Percentiles rank a stretch among this genome's conserved stretches.
phyloP scores from a whole-genome alignment of 2,797 vertebrate species.

The Alauda arvensis region DNA sequence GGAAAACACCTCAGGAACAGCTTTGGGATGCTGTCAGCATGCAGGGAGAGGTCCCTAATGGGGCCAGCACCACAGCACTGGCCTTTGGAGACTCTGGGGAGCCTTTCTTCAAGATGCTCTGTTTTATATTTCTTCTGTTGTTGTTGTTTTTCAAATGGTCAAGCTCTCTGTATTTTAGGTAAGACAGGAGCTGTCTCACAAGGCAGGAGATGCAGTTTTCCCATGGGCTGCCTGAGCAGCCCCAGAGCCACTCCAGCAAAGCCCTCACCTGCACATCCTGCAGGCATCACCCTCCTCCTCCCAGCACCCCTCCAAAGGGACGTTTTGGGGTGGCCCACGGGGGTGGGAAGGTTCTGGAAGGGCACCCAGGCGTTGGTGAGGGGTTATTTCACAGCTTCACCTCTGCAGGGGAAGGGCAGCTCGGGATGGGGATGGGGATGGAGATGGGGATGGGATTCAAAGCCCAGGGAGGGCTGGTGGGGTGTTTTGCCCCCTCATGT shows the following conservation, averaged over 20 bases:
- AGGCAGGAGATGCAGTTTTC: background rate
- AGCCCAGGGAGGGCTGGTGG: background rate
- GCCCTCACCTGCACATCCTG: background rate
- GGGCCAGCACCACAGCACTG: background rate
- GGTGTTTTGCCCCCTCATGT: fast-evolving
- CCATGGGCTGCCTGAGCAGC: background rate
- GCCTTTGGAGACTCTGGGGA: background rate
- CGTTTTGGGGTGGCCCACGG: fast-evolving
- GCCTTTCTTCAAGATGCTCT: background rate
- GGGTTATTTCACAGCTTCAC: background rate
- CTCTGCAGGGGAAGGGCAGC: background rate
- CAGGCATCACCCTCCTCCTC: background rate
- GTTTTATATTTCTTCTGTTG: background rate
- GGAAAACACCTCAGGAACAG: fast-evolving
- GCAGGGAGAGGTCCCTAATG: background rate
- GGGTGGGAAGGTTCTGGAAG: background rate
- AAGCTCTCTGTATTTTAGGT: background rate
- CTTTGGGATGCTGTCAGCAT: background rate
- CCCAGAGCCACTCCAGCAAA: background rate
- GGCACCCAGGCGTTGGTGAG: fast-evolving
- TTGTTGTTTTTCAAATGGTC: background rate
- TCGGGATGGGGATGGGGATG: background rate
- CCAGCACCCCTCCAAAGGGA: background rate
- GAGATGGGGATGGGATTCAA: background rate
- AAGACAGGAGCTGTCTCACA: background rate